Evolutionary conservation across 2,113 vertebrate species (phyloP), one percentile per base, ranked within the genome.

Genomic region (Edolisoma coerulescens): DNA sequence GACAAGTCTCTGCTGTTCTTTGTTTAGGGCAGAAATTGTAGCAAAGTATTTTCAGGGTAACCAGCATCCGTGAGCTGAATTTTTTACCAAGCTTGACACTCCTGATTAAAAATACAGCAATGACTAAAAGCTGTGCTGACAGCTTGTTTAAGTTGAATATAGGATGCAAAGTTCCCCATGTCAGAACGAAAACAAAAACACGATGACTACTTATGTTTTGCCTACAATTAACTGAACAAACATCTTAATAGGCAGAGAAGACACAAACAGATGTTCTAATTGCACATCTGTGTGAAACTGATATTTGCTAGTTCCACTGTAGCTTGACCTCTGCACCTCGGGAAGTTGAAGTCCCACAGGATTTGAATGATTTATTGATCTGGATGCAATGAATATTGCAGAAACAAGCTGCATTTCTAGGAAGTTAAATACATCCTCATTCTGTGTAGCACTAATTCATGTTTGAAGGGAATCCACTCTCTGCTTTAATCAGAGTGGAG

Each of bases 231-330:
- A 73, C 67, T 97, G 94, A 97, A 95, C 95, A 97, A 98, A 97
- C 97, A 94, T 96, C 70, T 88, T 97, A 97, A 98, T 82, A 96
- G 97, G 83, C 96, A 92, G 90, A 85, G 95, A 97, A 92, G 97
- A 97, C 78, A 93, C 97, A 97, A 97, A 91, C 97, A 98, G 97
- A 98, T 98, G 97, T 97, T 97, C 97, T 94, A 91, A 95, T 91
- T 95, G 94, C 91, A 79, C 82, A 95, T 93, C 95, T 97, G 97
- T 92, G 95, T 97, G 97, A 97, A 98, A 91, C 71, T 92, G 82
- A n/a, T 97, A 93, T 97, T 97, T 95, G 71, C 95, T 84, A 80
- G 91, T 87, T 97, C 94, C 95, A 96, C 86, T 97, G 90, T 78
- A 94, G 90, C 94, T 96, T 98, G 97, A 97, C 98, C 97, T 96